Percentiles rank a stretch among this genome's conserved stretches.
phyloP scores from a whole-genome alignment of 2,797 vertebrate species.

The Tiaroga cobitis region DNA sequence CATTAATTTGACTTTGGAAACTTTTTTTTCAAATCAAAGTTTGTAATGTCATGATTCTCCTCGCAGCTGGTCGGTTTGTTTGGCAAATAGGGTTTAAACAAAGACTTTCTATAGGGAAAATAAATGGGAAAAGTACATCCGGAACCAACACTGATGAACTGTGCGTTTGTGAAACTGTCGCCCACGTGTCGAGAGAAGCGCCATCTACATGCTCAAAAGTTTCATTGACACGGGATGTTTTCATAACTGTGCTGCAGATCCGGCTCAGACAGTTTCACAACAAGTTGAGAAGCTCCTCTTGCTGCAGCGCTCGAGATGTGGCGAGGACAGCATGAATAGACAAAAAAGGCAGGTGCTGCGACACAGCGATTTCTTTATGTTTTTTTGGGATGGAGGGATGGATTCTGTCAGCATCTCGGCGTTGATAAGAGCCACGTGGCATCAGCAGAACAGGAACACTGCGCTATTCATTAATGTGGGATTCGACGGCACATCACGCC shows the following conservation, averaged over 20 bases:
- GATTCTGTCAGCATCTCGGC: constrained; percentile 59
- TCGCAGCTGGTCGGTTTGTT: neutral
- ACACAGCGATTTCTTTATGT: constrained; percentile 40
- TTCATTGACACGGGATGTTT: neutral
- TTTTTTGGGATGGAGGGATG: constrained; percentile 48
- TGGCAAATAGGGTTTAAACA: neutral
- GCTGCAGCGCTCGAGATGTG: neutral
- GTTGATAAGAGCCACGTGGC: constrained; percentile 56
- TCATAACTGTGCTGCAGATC: neutral
- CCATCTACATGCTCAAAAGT: neutral
- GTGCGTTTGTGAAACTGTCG: neutral
- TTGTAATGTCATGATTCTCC: neutral
- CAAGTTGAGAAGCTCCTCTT: constrained; percentile 10
- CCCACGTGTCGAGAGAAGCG: neutral
- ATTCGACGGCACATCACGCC: constrained; percentile 51
- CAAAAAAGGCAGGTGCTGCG: constrained; percentile 54
- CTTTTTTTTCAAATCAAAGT: neutral
- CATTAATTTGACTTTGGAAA: neutral
- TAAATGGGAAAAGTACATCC: neutral
- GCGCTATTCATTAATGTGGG: constrained; percentile 61
- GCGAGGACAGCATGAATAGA: constrained; percentile 38
- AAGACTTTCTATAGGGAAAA: neutral
- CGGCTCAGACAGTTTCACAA: neutral
- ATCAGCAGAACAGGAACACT: constrained; percentile 60
- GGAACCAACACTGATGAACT: neutral